Conservation (phyloP, 1,140 invertebrate species). For the Phocides pigmalion region DNA sequence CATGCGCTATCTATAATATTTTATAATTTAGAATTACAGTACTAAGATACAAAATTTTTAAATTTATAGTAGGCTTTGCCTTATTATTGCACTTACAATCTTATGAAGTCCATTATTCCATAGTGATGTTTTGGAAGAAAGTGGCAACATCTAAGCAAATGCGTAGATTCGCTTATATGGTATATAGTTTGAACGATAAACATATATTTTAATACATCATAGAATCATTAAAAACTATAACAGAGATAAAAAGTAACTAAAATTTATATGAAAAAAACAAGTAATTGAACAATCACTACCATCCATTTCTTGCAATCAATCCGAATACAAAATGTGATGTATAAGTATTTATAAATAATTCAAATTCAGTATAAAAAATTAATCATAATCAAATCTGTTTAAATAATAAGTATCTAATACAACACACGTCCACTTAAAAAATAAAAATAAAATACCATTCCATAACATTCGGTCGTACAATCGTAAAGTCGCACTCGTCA, state of each 20-base stretch:
- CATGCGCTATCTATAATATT: conserved; percentile 41
- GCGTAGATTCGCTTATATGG: background rate
- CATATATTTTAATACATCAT: background rate
- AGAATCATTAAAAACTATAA: conserved; percentile 9
- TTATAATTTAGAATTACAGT: conserved; percentile 74
- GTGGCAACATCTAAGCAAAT: conserved; percentile 27
- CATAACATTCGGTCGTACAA: too few species aligned
- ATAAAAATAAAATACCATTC: too few species aligned
- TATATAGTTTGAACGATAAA: background rate
- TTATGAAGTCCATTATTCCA: conserved; percentile 64
- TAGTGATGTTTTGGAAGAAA: conserved; percentile 38
- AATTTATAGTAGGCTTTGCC: conserved; percentile 79
- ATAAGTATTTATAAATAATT: too few species aligned
- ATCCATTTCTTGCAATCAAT: too few species aligned
- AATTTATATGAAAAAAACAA: background rate
- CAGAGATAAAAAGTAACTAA: conserved; percentile 10
- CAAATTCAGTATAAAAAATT: too few species aligned
- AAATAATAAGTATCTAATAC: too few species aligned
- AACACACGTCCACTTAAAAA: too few species aligned
- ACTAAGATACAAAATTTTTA: conserved; percentile 74
- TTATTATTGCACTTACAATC: conserved; percentile 79
- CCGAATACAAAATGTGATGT: too few species aligned
- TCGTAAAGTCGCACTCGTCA: too few species aligned
- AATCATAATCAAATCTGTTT: too few species aligned
- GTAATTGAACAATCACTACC: too few species aligned